Evolutionary conservation across 2,888 invertebrate genomes (phyloP).

Genomic region (Chouioia cunea): DNA sequence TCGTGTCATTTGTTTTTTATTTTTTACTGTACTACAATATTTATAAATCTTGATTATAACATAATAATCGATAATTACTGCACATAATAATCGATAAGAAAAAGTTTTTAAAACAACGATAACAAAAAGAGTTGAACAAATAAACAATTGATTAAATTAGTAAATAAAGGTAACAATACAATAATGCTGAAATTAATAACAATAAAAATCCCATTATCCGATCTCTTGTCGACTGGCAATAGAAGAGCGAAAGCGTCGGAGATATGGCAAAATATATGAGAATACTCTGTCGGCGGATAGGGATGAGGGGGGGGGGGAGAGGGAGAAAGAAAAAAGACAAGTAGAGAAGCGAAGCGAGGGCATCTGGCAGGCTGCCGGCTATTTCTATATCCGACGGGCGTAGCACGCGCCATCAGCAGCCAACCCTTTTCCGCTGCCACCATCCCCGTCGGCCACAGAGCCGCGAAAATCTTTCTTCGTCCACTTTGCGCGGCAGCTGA

Average conservation of each 20-base stretch:
- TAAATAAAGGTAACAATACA: too few relatives aligned
- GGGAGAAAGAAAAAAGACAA: conserved; percentile 5
- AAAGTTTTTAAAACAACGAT: not conserved
- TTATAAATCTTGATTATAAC: too few relatives aligned
- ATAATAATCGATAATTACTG: too few relatives aligned
- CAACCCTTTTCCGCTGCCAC: conserved; percentile 42
- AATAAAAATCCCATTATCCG: conserved; percentile 18
- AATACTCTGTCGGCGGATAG: too few relatives aligned
- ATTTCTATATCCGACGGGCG: conserved; percentile 51
- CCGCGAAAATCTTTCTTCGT: conserved; percentile 37
- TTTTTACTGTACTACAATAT: too few relatives aligned
- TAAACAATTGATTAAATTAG: too few relatives aligned
- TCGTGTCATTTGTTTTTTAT: too few relatives aligned
- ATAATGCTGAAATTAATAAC: not conserved
- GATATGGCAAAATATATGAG: conserved; percentile 5
- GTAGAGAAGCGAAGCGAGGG: conserved; percentile 40
- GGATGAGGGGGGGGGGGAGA: not conserved
- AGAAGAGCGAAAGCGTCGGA: conserved; percentile 6
- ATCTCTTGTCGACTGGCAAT: not conserved
- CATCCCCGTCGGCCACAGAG: not conserved
- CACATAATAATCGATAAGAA: too few relatives aligned
- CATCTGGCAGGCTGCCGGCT: conserved; percentile 61
- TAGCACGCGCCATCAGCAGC: conserved; percentile 46
- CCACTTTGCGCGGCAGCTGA: conserved; percentile 22
- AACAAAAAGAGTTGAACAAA: not conserved